These are phyloP conservation scores for Gymnocephalus cernua DNA, from an alignment of 2,113 vertebrate species.

Conservation along the genomic window DNA sequence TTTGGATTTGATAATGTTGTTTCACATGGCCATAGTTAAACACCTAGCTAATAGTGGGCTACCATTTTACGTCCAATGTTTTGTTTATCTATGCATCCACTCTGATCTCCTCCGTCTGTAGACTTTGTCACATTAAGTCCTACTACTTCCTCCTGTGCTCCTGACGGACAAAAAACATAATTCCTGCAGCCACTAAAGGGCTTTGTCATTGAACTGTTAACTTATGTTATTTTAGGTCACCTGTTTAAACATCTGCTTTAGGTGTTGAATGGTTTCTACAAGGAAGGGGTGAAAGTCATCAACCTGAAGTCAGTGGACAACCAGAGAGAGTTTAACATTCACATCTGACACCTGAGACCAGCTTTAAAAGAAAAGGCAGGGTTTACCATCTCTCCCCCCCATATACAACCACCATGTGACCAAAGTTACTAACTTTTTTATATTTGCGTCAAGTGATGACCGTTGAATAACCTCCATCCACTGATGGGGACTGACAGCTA, in stretches of 20 bases:
- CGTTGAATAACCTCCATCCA: too few relatives aligned
- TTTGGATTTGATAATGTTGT: too few relatives aligned
- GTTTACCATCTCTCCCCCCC: neutral
- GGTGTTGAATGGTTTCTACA: neutral
- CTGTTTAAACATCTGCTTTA: too few relatives aligned
- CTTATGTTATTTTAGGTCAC: too few relatives aligned
- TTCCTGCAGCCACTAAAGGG: too few relatives aligned
- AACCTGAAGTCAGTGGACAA: neutral
- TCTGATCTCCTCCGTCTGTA: neutral
- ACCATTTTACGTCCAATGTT: neutral
- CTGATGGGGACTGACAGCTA: neutral
- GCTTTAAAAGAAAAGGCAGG: neutral
- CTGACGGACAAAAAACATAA: too few relatives aligned
- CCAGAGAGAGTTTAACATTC: neutral
- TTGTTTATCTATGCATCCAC: neutral
- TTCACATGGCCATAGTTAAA: too few relatives aligned
- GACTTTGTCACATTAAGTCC: neutral
- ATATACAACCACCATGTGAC: neutral
- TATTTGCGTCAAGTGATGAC: too few relatives aligned
- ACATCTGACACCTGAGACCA: neutral
- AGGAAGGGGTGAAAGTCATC: neutral
- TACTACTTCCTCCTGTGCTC: too few relatives aligned
- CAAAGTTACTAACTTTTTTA: too few relatives aligned
- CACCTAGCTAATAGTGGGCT: too few relatives aligned
- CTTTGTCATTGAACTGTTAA: too few relatives aligned